phyloP scores from a whole-genome alignment of 2,113 vertebrate genomes.

The Connochaetes taurinus region DNA sequence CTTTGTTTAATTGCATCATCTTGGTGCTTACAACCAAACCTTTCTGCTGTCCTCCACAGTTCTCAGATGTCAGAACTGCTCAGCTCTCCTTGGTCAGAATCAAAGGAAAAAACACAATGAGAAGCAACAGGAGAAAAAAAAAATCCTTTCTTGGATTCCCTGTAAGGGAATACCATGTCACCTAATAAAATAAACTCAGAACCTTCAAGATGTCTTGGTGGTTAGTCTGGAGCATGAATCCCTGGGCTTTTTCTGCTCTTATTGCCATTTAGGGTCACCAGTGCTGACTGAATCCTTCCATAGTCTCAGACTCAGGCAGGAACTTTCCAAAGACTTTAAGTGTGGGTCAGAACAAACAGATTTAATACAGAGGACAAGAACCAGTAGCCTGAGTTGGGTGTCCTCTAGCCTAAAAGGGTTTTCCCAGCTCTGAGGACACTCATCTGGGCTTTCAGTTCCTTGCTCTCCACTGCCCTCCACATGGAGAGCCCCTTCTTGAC shows the following conservation, averaged over 20 bases:
- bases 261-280: background rate
- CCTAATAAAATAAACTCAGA: background rate
- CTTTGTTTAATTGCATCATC: background rate
- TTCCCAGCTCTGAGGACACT: background rate
- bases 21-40: background rate
- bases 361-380: background rate
- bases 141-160: background rate
- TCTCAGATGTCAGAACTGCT: background rate
- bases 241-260: background rate
- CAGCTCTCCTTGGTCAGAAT: background rate
- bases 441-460: background rate
- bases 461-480: background rate
- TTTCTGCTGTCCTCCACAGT: background rate
- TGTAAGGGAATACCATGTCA: background rate
- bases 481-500: background rate
- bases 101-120: background rate
- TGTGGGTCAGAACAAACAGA: background rate
- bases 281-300: background rate
- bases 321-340: background rate
- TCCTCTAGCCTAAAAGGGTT: background rate
- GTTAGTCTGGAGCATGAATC: background rate
- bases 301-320: background rate
- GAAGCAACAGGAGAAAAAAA: background rate
- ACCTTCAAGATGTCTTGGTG: background rate
- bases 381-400: background rate